Evolutionary conservation across 2,797 vertebrate genomes (phyloP).

Genomic region (Valencia hispanica): DNA sequence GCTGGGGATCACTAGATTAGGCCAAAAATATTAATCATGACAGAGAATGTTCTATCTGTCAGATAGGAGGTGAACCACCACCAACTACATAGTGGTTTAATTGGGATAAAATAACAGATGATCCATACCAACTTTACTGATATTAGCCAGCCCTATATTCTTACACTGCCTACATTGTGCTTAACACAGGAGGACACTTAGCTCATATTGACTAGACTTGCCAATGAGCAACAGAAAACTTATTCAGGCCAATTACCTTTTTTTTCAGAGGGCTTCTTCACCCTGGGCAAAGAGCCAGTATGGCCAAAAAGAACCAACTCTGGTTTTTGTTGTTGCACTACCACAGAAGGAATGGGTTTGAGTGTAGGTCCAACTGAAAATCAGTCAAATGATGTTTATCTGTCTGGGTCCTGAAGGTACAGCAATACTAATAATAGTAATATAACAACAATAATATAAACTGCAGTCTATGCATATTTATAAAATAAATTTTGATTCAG

Average conservation of each 20-base stretch:
- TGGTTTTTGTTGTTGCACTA: not conserved
- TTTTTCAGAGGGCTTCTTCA: not conserved
- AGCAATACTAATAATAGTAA: not conserved
- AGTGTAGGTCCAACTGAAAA: not conserved
- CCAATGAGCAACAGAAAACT: too few species aligned
- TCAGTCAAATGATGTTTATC: not conserved
- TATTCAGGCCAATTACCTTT: not conserved
- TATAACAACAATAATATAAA: not conserved
- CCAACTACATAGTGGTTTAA: too few species aligned
- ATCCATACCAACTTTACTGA: too few species aligned
- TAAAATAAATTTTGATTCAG: not conserved
- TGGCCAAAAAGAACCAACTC: not conserved
- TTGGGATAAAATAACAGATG: too few species aligned
- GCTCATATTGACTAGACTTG: too few species aligned
- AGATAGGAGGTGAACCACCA: too few species aligned
- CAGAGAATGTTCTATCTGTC: too few species aligned
- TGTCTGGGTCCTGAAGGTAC: not conserved
- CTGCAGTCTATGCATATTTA: not conserved
- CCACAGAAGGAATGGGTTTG: not conserved
- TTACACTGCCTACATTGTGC: too few species aligned
- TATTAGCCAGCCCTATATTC: too few species aligned
- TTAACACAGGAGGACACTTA: too few species aligned
- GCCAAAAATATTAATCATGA: too few species aligned
- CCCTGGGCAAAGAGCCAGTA: not conserved
- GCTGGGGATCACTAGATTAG: too few species aligned